Conservation (phyloP, 2,888 invertebrate species). For the Melikaiella ostensackeni region DNA sequence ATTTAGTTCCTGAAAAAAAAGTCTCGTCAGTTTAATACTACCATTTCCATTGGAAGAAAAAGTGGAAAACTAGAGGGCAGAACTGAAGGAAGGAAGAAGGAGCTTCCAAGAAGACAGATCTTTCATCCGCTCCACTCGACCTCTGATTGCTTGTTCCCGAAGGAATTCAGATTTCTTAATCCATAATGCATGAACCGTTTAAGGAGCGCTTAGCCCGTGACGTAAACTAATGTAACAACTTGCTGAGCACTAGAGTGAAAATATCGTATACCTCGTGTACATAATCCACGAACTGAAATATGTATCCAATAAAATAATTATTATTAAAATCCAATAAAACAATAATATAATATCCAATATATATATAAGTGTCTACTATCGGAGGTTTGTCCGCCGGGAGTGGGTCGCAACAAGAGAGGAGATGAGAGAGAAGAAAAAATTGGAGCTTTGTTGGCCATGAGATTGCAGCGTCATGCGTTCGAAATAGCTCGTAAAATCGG, state of each 20-base stretch:
- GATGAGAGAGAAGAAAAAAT: constrained; percentile 39
- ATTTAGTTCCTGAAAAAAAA: too few species aligned
- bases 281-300: constrained; percentile 50
- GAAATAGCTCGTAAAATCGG: constrained; percentile 63
- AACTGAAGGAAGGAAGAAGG: not conserved
- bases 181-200: constrained; percentile 73
- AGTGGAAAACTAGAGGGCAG: not conserved
- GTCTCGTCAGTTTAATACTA: not conserved
- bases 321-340: not conserved
- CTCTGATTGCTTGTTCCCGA: not conserved
- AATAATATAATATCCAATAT: too few species aligned
- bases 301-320: not conserved
- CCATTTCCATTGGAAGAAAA: not conserved
- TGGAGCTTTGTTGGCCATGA: constrained; percentile 58
- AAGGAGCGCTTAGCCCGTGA: constrained; percentile 66
- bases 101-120: not conserved
- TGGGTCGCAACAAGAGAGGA: constrained; percentile 38
- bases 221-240: constrained; percentile 67
- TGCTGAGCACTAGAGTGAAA: constrained; percentile 60
- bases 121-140: not conserved
- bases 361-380: constrained; percentile 37
- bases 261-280: constrained; percentile 52
- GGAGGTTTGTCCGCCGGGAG: constrained; percentile 42
- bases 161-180: constrained; percentile 68
- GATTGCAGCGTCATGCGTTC: constrained; percentile 63